Percentiles rank a stretch among this genome's conserved stretches.
These are phyloP conservation scores for Parascotia fuliginaria DNA, from an alignment of 2,888 invertebrate genomes.

Conservation along the genomic window DNA sequence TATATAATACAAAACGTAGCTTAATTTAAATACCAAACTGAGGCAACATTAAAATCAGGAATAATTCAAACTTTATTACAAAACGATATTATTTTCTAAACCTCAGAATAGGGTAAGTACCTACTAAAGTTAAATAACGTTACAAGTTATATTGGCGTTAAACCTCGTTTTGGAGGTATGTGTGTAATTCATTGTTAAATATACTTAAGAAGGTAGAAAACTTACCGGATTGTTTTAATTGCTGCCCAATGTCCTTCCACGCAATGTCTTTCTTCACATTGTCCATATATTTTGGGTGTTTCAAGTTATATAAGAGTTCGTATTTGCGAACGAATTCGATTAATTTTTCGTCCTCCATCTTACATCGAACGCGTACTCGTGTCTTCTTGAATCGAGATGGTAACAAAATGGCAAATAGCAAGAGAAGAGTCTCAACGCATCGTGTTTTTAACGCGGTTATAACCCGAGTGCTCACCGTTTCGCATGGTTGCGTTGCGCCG, in stretches of 20 bases:
- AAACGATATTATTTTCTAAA: too few relatives aligned
- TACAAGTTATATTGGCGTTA: too few relatives aligned
- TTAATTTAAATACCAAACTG: too few relatives aligned
- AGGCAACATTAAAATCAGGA: too few relatives aligned
- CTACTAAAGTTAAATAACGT: too few relatives aligned
- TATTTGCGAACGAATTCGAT: not conserved
- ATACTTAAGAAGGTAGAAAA: too few relatives aligned
- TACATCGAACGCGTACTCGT: not conserved
- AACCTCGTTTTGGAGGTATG: too few relatives aligned
- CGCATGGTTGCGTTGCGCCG: not conserved
- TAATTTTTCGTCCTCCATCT: not conserved
- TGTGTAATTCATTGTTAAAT: too few relatives aligned
- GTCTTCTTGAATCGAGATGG: not conserved
- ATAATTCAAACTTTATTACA: too few relatives aligned
- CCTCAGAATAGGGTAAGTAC: too few relatives aligned
- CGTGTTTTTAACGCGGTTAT: too few relatives aligned
- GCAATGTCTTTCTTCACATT: not conserved
- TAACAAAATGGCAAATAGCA: not conserved
- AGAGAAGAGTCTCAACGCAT: not conserved
- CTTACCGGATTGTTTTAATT: not conserved
- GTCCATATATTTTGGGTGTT: not conserved
- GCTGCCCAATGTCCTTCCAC: not conserved
- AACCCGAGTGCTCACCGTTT: not conserved
- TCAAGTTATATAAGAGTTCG: not conserved
- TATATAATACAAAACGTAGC: too few relatives aligned